These are phyloP conservation scores for Diarsia mendica DNA, from an alignment of 2,888 invertebrate species.

Conservation along the genomic window DNA sequence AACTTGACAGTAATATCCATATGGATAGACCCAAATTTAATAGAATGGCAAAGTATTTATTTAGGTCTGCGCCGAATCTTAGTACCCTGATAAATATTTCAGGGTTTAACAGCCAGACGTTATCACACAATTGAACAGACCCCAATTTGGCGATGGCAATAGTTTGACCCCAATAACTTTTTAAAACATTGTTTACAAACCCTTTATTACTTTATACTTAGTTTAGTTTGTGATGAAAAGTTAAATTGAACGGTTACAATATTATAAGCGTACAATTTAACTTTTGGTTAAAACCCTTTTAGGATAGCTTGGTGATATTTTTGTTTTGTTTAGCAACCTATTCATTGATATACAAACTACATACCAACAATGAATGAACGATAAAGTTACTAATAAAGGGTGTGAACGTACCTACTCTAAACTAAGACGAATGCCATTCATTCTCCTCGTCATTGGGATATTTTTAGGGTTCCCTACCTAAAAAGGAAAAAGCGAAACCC, in stretches of 20 bases:
- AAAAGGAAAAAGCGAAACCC: too few relatives aligned
- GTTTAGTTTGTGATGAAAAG: neutral
- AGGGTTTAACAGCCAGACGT: neutral
- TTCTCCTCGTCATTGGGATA: too few relatives aligned
- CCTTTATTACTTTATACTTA: too few relatives aligned
- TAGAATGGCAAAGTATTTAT: neutral
- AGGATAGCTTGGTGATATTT: neutral
- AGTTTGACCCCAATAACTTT: neutral
- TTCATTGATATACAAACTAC: neutral
- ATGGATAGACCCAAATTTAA: neutral
- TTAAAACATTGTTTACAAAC: neutral
- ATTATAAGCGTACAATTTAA: too few relatives aligned
- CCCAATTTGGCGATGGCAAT: neutral
- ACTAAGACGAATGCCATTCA: too few relatives aligned
- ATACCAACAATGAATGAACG: neutral
- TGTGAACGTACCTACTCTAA: too few relatives aligned
- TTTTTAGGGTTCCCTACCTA: too few relatives aligned
- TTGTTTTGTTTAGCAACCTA: neutral
- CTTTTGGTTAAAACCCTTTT: neutral
- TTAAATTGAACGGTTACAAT: conserved; percentile 7
- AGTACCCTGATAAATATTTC: neutral
- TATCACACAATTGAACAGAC: conserved; percentile 24
- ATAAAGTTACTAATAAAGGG: too few relatives aligned
- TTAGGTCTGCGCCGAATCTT: too few relatives aligned
- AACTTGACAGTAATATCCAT: neutral